Base-by-base conservation (phyloP, 2,797 vertebrate species). In the Etheostoma nigrum region DNA sequence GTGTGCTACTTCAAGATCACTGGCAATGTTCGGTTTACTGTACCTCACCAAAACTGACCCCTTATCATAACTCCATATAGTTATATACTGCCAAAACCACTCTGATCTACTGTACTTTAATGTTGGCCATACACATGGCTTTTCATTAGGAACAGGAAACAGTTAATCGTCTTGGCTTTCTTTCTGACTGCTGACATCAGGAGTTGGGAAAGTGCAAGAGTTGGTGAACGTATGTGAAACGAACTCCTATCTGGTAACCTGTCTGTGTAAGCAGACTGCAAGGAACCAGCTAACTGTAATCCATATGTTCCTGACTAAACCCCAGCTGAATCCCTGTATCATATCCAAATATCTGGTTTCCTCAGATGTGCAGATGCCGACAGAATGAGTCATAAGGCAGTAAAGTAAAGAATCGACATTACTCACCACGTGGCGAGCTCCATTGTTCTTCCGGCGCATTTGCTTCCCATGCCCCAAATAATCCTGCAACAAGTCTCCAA, bases 401-500 rank as follows among this genome's bases (percentile, higher is more conserved):
- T 6, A 25, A 76, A 67, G 61, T 36, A 2, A 9, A 60, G 58
- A 82, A 54, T 2, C 6, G 52, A 14, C 11, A 76, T 23, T 67
- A 96, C 98, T 97, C 91, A 99, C 98, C 79, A 94, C 92, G 64
- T 94, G 96, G 33, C 96, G 95, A 76, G 94, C 91, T 12, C 94
- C 91, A 33, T 94, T 93, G 78, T 93, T 95, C 85, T 93, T 95
- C 82, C 82, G 76, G 82, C 69, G 90, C 57, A 82, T 78, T 72
- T 87, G 86, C n/a, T 91, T 87, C 25, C 83, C 89, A 16, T 93
- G 91, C 15, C 86, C 94, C 74, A 95, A 76, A 84, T 95, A 95
- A 83, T 93, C 92, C 84, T 95, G 93, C 67, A 94, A 74, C 74
- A 94, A 88, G 82, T 95, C 94, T 86, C 93, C 93, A 66, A 94